These are phyloP conservation scores for Charadrius vociferus DNA, from an alignment of 2,113 vertebrate genomes.

Conservation along the genomic window DNA sequence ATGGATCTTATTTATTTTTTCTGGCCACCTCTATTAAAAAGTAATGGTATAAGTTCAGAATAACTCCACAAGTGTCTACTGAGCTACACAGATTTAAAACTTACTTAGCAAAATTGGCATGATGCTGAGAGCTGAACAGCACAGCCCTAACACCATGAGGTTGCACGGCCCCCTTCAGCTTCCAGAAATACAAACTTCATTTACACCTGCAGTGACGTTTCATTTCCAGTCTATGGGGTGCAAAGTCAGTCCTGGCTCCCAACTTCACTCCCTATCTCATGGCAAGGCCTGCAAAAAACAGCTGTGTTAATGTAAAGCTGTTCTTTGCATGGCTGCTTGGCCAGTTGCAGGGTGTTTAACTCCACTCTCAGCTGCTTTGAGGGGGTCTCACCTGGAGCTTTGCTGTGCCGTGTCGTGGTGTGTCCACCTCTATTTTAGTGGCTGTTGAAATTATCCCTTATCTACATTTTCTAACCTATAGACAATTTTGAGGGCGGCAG, in stretches of 20 bases:
- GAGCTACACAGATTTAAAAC: neutral
- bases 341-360: neutral
- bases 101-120: neutral
- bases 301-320: neutral
- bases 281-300: neutral
- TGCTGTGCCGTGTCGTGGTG: rapidly evolving
- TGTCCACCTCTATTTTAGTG: neutral
- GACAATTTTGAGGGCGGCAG: neutral
- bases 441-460: neutral
- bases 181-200: neutral
- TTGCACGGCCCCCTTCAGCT: neutral
- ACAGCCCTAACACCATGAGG: neutral
- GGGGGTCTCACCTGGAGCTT: neutral
- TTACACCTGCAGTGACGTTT: neutral
- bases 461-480: neutral
- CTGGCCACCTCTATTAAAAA: neutral
- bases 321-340: neutral
- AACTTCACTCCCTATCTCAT: neutral
- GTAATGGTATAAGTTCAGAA: neutral
- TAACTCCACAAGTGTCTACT: neutral
- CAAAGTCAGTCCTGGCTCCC: neutral
- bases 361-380: neutral
- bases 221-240: neutral
- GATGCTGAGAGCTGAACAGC: neutral
- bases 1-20: neutral